phyloP scores from a whole-genome alignment of 2,797 vertebrate genomes.

The Apogon hyalosoma region DNA sequence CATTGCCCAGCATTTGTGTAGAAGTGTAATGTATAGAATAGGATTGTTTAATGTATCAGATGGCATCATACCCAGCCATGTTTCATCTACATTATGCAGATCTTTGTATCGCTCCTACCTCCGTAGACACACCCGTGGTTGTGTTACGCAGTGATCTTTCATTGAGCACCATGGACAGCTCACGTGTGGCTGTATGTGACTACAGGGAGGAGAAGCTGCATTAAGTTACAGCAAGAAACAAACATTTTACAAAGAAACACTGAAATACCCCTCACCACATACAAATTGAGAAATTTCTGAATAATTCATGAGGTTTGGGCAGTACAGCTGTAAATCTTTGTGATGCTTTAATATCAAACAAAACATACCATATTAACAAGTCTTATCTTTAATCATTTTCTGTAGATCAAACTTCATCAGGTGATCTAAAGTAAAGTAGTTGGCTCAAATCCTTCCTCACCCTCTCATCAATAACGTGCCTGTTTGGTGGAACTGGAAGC shows the following conservation, averaged over 20 bases:
- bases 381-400: constrained; percentile 37
- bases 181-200: constrained; percentile 67
- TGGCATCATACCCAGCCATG: neutral
- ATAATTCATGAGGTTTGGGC: constrained; percentile 8
- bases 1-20: constrained; percentile 24
- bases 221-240: constrained; percentile 1
- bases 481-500: constrained; percentile 50
- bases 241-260: constrained; percentile 5
- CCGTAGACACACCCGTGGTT: constrained; percentile 22
- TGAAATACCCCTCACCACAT: constrained; percentile 3
- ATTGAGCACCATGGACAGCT: constrained; percentile 64
- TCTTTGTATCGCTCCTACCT: constrained; percentile 33
- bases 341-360: neutral
- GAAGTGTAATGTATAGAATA: constrained; percentile 46
- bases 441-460: neutral
- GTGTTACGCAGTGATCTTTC: constrained; percentile 44
- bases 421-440: too few species aligned
- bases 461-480: constrained; percentile 34
- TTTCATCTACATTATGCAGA: constrained; percentile 27
- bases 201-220: constrained; percentile 20
- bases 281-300: neutral
- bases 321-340: constrained; percentile 25
- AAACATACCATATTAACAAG: neutral
- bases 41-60: constrained; percentile 9
- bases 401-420: neutral